Percentiles rank a stretch among this genome's conserved stretches.
phyloP scores from a whole-genome alignment of 2,888 invertebrate genomes.

The Tortricodes alternella region DNA sequence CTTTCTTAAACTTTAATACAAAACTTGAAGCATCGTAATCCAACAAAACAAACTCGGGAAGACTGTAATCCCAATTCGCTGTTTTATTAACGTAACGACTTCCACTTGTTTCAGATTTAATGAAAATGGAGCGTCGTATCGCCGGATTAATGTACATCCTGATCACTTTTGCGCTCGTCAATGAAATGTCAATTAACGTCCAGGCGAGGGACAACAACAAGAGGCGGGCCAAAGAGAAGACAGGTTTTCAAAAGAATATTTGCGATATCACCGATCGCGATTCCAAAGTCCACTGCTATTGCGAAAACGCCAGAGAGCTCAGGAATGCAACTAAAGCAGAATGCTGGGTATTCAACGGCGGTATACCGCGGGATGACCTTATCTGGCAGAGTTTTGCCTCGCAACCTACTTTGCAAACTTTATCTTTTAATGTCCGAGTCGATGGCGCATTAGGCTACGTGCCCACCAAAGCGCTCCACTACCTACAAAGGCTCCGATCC shows the following conservation, averaged over 20 bases:
- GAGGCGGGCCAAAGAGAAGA: conserved; percentile 72
- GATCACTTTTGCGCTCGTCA: conserved; percentile 71
- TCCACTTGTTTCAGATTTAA: conserved; percentile 72
- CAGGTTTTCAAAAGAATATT: conserved; percentile 79
- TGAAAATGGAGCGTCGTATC: conserved; percentile 68
- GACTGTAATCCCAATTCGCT: conserved; percentile 35
- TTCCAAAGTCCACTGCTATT: conserved; percentile 86
- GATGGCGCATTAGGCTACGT: conserved; percentile 87
- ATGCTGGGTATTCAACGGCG: conserved; percentile 89
- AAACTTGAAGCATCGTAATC: conserved; percentile 36
- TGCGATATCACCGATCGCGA: conserved; percentile 82
- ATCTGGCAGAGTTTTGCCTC: conserved; percentile 89
- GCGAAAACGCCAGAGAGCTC: conserved; percentile 81
- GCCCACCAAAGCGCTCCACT: conserved; percentile 87
- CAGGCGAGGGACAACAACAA: conserved; percentile 74
- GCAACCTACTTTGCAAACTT: conserved; percentile 86
- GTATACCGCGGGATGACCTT: conserved; percentile 86
- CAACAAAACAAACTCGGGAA: conserved; percentile 36
- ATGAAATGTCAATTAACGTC: conserved; percentile 75
- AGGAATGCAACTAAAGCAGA: conserved; percentile 87
- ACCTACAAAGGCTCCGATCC: conserved; percentile 85
- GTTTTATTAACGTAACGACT: conserved; percentile 41
- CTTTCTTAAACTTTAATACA: conserved; percentile 26
- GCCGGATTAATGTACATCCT: conserved; percentile 69
- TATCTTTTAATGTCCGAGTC: conserved; percentile 88